These are phyloP conservation scores for Hiodon tergisus DNA, from an alignment of 2,113 vertebrate genomes.

Conservation along the genomic window DNA sequence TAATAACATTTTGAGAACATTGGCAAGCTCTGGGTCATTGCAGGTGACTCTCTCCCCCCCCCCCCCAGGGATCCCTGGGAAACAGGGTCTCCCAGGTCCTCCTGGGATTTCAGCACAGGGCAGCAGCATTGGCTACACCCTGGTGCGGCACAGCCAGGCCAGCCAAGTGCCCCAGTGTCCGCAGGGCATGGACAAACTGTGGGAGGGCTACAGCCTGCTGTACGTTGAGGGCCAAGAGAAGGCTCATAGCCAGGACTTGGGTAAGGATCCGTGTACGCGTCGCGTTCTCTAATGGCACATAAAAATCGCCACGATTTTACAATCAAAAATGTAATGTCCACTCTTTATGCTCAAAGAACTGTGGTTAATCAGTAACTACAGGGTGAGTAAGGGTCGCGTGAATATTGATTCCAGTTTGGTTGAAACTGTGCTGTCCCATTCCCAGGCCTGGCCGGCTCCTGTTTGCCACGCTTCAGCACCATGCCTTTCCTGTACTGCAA, in stretches of 20 bases:
- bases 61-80: constrained; percentile 10
- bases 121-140: constrained; percentile 59
- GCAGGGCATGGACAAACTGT: constrained; percentile 78
- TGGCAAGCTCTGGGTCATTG: not conserved
- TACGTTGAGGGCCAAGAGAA: constrained; percentile 96
- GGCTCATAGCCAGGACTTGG: constrained; percentile 91
- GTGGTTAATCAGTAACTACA: too few species aligned
- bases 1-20: not conserved
- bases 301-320: too few species aligned
- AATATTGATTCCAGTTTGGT: not conserved
- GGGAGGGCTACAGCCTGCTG: constrained; percentile 90
- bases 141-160: constrained; percentile 92
- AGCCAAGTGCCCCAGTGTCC: constrained; percentile 81
- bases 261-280: constrained; percentile 52
- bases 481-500: constrained; percentile 97
- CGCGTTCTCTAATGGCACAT: too few species aligned
- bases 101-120: constrained; percentile 54
- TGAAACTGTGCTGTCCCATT: not conserved
- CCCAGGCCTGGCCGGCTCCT: constrained; percentile 88
- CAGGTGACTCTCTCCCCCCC: not conserved
- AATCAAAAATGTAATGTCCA: too few species aligned
- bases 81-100: constrained; percentile 8
- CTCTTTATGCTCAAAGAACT: too few species aligned
- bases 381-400: not conserved
- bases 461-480: constrained; percentile 87